phyloP scores from a whole-genome alignment of 2,113 vertebrate genomes.

The Mesocricetus auratus region DNA sequence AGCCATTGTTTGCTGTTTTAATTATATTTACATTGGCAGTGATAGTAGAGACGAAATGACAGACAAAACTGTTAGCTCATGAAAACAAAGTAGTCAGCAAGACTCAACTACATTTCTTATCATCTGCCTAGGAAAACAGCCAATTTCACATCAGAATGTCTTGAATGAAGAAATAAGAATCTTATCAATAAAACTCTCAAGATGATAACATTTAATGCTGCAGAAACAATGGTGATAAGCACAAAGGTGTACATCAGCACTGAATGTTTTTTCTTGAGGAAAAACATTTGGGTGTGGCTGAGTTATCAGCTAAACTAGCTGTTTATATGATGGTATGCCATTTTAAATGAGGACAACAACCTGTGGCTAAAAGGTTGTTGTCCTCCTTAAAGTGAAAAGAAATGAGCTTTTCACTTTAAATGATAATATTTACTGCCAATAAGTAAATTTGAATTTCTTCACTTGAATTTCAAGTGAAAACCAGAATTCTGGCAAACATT shows the following conservation, averaged over 20 bases:
- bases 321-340: not conserved
- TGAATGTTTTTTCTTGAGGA: not conserved
- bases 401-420: not conserved
- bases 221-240: not conserved
- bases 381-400: too few relatives aligned
- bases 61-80: not conserved
- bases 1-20: not conserved
- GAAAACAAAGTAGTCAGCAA: not conserved
- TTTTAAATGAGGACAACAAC: not conserved
- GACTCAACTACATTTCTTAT: not conserved
- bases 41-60: not conserved
- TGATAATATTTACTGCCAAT: not conserved
- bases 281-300: not conserved
- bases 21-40: not conserved
- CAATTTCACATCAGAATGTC: not conserved
- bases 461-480: slow-evolving; percentile 54
- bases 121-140: not conserved
- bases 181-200: not conserved
- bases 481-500: slow-evolving; percentile 33
- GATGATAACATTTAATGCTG: not conserved
- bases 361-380: too few relatives aligned
- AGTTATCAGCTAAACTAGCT: not conserved
- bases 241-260: not conserved
- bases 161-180: not conserved
- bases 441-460: slow-evolving; percentile 48